Evolutionary conservation across 2,888 invertebrate genomes (phyloP), one percentile per base, ranked within the genome.

Genomic region (Platycheirus rosarum): DNA sequence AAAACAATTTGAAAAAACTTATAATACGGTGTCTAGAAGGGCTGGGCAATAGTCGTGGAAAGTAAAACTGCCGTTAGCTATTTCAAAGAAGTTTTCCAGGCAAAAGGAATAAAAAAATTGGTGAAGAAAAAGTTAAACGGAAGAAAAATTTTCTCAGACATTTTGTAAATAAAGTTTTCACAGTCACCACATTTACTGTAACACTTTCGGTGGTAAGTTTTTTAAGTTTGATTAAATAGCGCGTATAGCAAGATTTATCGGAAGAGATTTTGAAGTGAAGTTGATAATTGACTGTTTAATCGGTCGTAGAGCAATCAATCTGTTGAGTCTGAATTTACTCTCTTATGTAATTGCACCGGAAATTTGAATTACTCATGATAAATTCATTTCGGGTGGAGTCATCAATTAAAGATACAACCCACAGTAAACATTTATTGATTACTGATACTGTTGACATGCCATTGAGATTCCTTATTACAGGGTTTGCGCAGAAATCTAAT

Each of bases 51-150:
- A 35, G 3, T 35, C 20, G 35, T 35, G 53, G 6, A 35, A 35
- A 35, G n/a, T 53, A 35, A n/a, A 53, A 53, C 35, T 18, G 35
- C 35, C 35, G n/a, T 53, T 53, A 53, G 20, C 53, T 53, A 16
- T 51, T 32, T 53, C n/a, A n/a, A n/a, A 53, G 20, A 35, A 35
- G 8, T 53, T 37, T 16, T 8, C 16, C 26, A 9, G 7, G 4
- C 9, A 29, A n/a, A 14, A 8, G 6, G 3, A 32, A 51, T 9
- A 29, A 5, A 51, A 16, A 32, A 18, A 16, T 29, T 1, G 8
- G 9, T 5, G 26, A 26, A 2, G 32, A 51, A 16, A 35, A 53
- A 32, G 49, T 35, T n/a, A 20, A 18, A 16, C 1, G 6, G 35
- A 2, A n/a, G n/a, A 11, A 48, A 23, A 2, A 49, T 26, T 29